Base-by-base conservation (phyloP, 2,797 vertebrate genomes). In the Peromyscus aztecus region DNA sequence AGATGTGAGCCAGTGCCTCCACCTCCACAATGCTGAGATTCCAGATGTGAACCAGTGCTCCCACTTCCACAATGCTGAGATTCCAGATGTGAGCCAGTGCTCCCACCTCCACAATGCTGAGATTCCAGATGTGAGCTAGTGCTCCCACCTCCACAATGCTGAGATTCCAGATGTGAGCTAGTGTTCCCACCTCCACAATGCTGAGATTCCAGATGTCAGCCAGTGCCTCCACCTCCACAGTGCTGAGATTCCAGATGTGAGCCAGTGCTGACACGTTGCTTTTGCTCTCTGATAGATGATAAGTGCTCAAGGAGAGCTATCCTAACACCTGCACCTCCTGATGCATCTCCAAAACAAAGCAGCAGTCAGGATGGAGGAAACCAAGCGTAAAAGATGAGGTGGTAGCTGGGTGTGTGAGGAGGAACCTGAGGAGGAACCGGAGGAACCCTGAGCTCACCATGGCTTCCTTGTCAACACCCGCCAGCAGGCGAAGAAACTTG, bases 221-320 rank as follows among this genome's bases (percentile, higher is more conserved):
- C 49, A 49, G 49, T 11, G 76, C 29, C 19, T 11, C 46, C 9
- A 19, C 19, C 29, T 16, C 11, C 77, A n/a, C 77, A 78, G 6
- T 23, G 31, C 16, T 77, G 46, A 19, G 46, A 19, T 31, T 77
- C 29, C 46, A 77, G 46, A 49, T 77, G 76, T 10, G 46, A 77
- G 43, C 27, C 52, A 52, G 52, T 52, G 52, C 73, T 34, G 31
- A 29, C 29, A 34, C 16, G 2, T 10, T 52, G 76, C 46, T 52
- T 43, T 43, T 75, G 40, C 4, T 78, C 76, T 78, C 49, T 49
- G 76, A 11, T 21, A 55, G 77, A 52, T 34, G 49, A 21, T 19
- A 52, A 6, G 67, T 49, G 10, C 49, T 49, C 49, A 49, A 11
- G 49, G 81, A 95, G 95, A 98, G 94, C 96, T 95, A 61, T 97